A percentile compares a stretch with the other conserved stretches of the same genome.
These are phyloP conservation scores for Tetragonula carbonaria DNA, from an alignment of 2,888 invertebrate genomes.

Conservation along the genomic window DNA sequence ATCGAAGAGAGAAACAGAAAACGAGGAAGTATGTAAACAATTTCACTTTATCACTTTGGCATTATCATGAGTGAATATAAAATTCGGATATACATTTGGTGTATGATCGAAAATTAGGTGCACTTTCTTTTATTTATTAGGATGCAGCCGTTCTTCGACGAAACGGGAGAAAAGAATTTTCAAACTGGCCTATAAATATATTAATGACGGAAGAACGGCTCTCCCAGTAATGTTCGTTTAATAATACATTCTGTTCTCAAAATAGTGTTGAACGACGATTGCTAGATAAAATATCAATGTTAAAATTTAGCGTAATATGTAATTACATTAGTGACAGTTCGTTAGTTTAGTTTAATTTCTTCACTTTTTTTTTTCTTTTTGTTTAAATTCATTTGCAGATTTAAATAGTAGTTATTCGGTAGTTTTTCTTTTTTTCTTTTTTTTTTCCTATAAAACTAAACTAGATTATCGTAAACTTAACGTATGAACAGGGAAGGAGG, in stretches of 20 bases:
- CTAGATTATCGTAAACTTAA: slow-evolving; percentile 75
- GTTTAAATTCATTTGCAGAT: slow-evolving; percentile 57
- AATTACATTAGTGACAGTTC: slow-evolving; percentile 62
- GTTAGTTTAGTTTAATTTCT: slow-evolving; percentile 56
- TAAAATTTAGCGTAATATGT: slow-evolving; percentile 60
- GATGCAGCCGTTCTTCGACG: slow-evolving; percentile 6
- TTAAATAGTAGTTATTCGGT: slow-evolving; percentile 61
- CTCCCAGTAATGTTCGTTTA: slow-evolving; percentile 20
- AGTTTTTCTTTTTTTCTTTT: slow-evolving; percentile 37
- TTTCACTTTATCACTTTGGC: slow-evolving; percentile 34
- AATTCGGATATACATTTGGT: slow-evolving; percentile 26
- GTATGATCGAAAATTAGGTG: slow-evolving; percentile 16
- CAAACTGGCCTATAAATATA: slow-evolving; percentile 27
- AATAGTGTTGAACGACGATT: slow-evolving; percentile 35
- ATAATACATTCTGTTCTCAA: slow-evolving; percentile 17
- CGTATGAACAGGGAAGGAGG: slow-evolving; percentile 59
- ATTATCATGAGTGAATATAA: slow-evolving; percentile 28
- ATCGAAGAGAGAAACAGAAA: slow-evolving; percentile 19
- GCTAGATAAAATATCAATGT: slow-evolving; percentile 52
- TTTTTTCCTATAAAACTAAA: slow-evolving; percentile 70
- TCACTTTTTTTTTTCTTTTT: slow-evolving; percentile 7
- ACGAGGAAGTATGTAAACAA: slow-evolving; percentile 23
- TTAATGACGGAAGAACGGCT: slow-evolving; percentile 11
- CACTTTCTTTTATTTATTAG: not conserved
- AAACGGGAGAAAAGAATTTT: not conserved